Percentiles rank a stretch among this genome's conserved stretches.
Conservation (phyloP, 2,797 vertebrate species). For the Hypotaenidia okinawae region DNA sequence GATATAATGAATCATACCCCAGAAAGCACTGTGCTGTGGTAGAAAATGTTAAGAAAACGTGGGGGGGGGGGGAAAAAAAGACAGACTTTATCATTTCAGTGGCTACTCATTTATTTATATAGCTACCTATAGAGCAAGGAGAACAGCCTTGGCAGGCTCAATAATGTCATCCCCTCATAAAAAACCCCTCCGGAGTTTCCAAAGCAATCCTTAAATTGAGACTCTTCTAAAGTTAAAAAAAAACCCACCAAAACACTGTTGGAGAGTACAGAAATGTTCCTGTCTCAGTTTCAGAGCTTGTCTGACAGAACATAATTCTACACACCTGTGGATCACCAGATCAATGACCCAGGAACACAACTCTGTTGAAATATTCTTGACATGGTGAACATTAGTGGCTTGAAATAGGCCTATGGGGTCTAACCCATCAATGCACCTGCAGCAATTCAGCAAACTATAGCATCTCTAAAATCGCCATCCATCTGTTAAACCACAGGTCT, state of each 20-base stretch:
- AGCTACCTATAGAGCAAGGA: neutral
- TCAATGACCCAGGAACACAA: constrained; percentile 42
- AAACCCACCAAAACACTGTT: neutral
- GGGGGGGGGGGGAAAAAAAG: neutral
- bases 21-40: neutral
- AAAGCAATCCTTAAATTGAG: neutral
- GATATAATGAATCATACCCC: neutral
- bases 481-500: neutral
- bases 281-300: neutral
- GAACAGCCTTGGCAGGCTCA: neutral
- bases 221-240: neutral
- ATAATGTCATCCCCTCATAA: neutral
- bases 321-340: constrained; percentile 27
- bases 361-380: constrained; percentile 50
- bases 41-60: neutral
- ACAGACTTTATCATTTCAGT: neutral
- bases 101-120: neutral
- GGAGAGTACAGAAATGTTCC: neutral
- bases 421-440: constrained; percentile 34
- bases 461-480: neutral
- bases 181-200: neutral
- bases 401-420: constrained; percentile 19
- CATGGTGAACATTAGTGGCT: constrained; percentile 16
- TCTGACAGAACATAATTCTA: neutral
- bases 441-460: constrained; percentile 22